Evolutionary conservation across 1,140 invertebrate genomes (phyloP), one percentile per base, ranked within the genome.

Genomic region (Planococcus citri): DNA sequence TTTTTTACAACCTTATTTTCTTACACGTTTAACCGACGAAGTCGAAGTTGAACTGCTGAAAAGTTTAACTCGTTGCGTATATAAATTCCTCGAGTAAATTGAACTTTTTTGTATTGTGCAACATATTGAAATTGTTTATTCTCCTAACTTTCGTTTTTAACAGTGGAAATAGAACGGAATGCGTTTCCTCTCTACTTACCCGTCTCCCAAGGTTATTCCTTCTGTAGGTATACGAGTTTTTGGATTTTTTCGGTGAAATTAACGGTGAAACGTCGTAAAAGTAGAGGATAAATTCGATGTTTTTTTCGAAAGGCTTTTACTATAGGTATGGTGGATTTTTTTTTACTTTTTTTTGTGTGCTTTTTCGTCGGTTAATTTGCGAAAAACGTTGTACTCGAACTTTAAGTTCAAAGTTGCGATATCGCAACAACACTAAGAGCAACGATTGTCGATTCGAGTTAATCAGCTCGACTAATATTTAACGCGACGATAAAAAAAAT

Each of bases 121-220:
- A 51, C 41, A 51, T 51, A 51, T 51, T 51, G 41, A 51, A 51
- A 51, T 51, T 51, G 41, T 51, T 51, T 51, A 51, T 51, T 51
- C n/a, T 51, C 41, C 17, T 3, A 51, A 51, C 41, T 51, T 51
- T 51, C 41, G 41, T 51, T 51, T 51, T 51, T 51, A 51, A 51
- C 41, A 9, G 41, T 17, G 41, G 41, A 51, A 51, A 51, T 51
- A 20, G 6, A 9, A 17, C 41, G 41, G 41, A 51, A 51, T 51
- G 41, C 41, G 41, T 51, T 51, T 51, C 17, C 17, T n/a, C n/a
- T n/a, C n/a, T n/a, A n/a, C n/a, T 51, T 51, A 4, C 41, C n/a
- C 17, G 3, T 51, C n/a, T 51, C 41, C 6, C 29, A 6, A 33
- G 4, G 29, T 51, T 51, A 51, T 17, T 9, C 2, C 41, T 51